phyloP scores from a whole-genome alignment of 1,140 invertebrate species.

The Drosophila oshimai region DNA sequence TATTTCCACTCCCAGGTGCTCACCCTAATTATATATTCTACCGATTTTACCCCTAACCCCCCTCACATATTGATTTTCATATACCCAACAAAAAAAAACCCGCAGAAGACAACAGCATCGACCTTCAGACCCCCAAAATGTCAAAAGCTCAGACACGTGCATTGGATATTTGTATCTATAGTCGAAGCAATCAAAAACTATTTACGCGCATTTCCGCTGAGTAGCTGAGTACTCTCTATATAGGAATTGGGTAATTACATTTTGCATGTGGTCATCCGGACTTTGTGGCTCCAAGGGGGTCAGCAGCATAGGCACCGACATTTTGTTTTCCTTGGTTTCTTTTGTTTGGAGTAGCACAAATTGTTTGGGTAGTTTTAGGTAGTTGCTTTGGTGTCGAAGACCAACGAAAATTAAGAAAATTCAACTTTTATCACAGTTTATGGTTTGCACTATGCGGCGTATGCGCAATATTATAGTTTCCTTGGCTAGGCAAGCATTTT shows the following conservation, averaged over 20 bases:
- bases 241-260: constrained; percentile 54
- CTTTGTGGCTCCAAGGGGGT: constrained; percentile 57
- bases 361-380: constrained; percentile 3
- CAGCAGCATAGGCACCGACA: constrained; percentile 67
- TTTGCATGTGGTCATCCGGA: constrained; percentile 66
- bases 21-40: background rate
- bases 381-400: constrained; percentile 15
- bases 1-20: background rate
- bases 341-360: background rate
- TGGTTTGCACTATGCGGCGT: constrained; percentile 61
- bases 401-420: constrained; percentile 28
- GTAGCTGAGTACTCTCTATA: background rate
- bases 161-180: background rate
- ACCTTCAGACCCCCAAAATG: constrained; percentile 57
- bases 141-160: constrained; percentile 41
- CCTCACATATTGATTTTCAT: constrained; percentile 36
- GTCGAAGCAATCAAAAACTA: constrained; percentile 4
- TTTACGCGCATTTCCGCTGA: background rate
- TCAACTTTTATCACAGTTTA: constrained; percentile 67
- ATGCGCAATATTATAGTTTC: constrained; percentile 46
- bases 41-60: background rate
- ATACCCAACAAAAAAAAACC: constrained; percentile 25
- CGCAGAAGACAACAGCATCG: constrained; percentile 26
- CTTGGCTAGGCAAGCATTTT: constrained; percentile 62
- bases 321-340: constrained; percentile 8